Evolutionary conservation across 1,140 invertebrate genomes (phyloP).

Genomic region (Drosophila sechellia): DNA sequence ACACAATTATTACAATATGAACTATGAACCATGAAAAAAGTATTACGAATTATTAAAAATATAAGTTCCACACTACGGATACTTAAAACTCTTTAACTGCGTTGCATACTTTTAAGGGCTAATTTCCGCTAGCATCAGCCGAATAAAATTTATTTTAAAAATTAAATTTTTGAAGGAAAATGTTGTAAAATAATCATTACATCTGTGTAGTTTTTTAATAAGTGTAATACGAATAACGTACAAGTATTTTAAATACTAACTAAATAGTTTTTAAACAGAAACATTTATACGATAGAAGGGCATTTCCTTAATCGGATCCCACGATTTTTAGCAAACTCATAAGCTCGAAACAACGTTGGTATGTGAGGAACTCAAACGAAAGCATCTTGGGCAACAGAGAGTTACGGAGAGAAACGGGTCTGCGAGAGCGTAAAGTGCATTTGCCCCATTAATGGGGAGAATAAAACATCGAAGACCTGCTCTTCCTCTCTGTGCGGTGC

Average conservation of each 20-base stretch:
- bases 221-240: no score
- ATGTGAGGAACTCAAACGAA: constrained; percentile 14
- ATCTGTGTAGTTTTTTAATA: no score
- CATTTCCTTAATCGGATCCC: background rate
- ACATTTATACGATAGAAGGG: no score
- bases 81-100: background rate
- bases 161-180: no score
- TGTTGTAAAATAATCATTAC: no score
- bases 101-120: background rate
- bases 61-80: background rate
- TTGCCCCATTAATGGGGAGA: constrained; percentile 23
- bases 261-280: no score
- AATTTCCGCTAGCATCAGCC: background rate
- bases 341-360: constrained; percentile 3
- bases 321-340: constrained; percentile 6
- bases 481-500: constrained; percentile 5
- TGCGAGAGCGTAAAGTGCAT: constrained; percentile 35
- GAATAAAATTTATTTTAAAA: no score
- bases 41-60: no score
- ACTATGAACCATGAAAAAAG: background rate
- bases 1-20: no score
- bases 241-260: no score
- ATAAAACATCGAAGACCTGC: background rate
- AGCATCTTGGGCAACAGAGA: constrained; percentile 34
- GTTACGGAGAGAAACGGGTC: constrained; percentile 15